phyloP scores from a whole-genome alignment of 2,888 invertebrate species.

The Agrilus mali region DNA sequence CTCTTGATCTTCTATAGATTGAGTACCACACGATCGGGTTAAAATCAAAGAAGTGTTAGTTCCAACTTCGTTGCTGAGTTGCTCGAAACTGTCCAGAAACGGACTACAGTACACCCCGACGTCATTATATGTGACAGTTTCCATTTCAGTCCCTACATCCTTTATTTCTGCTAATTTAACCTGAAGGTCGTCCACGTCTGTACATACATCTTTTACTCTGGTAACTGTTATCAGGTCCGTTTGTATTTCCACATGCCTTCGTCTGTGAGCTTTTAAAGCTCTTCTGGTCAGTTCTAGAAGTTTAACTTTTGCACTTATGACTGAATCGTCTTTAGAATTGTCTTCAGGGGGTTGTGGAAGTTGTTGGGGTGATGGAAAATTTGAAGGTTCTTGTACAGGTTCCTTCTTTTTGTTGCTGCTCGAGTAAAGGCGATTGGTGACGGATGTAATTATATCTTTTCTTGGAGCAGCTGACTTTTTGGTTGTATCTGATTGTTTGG shows the following conservation, averaged over 20 bases:
- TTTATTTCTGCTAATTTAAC: slow-evolving; percentile 31
- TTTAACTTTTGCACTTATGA: slow-evolving; percentile 44
- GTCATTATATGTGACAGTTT: slow-evolving; percentile 33
- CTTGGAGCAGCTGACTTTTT: slow-evolving; percentile 29
- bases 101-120: slow-evolving; percentile 36
- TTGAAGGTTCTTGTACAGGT: slow-evolving; percentile 24
- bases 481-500: slow-evolving; percentile 20
- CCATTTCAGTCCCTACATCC: slow-evolving; percentile 30
- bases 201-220: slow-evolving; percentile 44
- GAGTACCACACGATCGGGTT: slow-evolving; percentile 13
- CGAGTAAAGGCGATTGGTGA: slow-evolving; percentile 53
- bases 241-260: slow-evolving; percentile 45
- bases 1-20: slow-evolving; percentile 5
- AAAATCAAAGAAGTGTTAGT: slow-evolving; percentile 6
- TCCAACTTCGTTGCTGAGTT: not conserved
- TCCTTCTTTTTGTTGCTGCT: slow-evolving; percentile 42
- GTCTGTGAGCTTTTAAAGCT: slow-evolving; percentile 40
- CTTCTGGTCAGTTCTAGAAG: slow-evolving; percentile 46
- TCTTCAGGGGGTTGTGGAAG: slow-evolving; percentile 11
- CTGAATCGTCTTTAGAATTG: slow-evolving; percentile 35
- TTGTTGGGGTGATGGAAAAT: slow-evolving; percentile 12
- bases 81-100: slow-evolving; percentile 14
- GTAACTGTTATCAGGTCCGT: slow-evolving; percentile 37
- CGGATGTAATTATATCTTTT: slow-evolving; percentile 58
- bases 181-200: slow-evolving; percentile 43